phyloP scores from a whole-genome alignment of 2,797 vertebrate species.

The Lagocephalus sceleratus region DNA sequence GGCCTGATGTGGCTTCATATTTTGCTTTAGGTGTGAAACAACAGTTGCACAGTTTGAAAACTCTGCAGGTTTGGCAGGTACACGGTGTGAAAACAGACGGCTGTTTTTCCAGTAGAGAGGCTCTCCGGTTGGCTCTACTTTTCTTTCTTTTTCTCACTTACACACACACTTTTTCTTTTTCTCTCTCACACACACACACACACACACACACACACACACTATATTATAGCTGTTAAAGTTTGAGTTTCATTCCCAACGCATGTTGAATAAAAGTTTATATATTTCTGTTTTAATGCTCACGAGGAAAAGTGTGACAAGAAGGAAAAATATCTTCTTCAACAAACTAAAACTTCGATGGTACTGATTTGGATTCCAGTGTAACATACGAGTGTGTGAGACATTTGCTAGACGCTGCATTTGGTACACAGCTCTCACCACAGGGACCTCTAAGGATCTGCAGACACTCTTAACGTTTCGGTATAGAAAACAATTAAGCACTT shows the following conservation, averaged over 20 bases:
- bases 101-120: conserved; percentile 63
- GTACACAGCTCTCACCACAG: conserved; percentile 22
- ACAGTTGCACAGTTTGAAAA: conserved; percentile 54
- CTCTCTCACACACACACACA: background rate
- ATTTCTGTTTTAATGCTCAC: too few relatives aligned
- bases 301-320: too few relatives aligned
- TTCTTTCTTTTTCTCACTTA: conserved; percentile 15
- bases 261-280: too few relatives aligned
- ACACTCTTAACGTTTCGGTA: background rate
- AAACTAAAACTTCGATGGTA: too few relatives aligned
- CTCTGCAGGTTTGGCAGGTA: conserved; percentile 72
- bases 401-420: conserved; percentile 55
- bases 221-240: too few relatives aligned
- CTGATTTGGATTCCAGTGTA: conserved; percentile 37
- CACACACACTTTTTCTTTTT: conserved; percentile 20
- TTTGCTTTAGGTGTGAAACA: conserved; percentile 49
- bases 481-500: background rate
- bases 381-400: background rate
- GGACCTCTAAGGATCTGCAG: conserved; percentile 27
- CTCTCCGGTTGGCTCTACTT: conserved; percentile 42
- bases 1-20: conserved; percentile 40
- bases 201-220: conserved; percentile 1
- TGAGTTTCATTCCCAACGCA: too few relatives aligned
- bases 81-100: conserved; percentile 54
- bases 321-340: too few relatives aligned